phyloP scores from a whole-genome alignment of 1,140 invertebrate species.

The Trissolcus basalis region DNA sequence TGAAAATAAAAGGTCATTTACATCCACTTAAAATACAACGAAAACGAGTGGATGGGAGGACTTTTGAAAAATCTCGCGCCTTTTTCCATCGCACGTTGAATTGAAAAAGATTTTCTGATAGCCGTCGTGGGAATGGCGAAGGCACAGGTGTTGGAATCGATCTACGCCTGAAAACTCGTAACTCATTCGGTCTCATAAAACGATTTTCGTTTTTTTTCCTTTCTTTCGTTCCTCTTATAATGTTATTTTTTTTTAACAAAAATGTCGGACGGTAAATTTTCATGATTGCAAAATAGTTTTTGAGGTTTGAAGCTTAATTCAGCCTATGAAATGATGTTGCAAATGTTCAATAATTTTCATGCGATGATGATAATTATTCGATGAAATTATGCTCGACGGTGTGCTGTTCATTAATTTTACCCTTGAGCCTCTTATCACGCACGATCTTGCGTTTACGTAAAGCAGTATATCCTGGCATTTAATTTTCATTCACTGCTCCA shows the following conservation, averaged over 20 bases:
- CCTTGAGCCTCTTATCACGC: slow-evolving; percentile 40
- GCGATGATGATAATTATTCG: slow-evolving; percentile 29
- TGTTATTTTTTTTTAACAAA: no score
- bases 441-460: slow-evolving; percentile 27
- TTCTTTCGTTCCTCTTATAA: no score
- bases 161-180: no score
- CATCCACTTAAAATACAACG: slow-evolving; percentile 4
- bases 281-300: slow-evolving; percentile 5
- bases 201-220: no score
- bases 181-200: no score
- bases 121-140: no score
- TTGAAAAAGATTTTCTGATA: not conserved
- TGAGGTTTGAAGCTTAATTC: not conserved
- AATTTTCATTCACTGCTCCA: slow-evolving; percentile 45
- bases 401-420: slow-evolving; percentile 41
- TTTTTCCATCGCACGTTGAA: not conserved
- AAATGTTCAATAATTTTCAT: slow-evolving; percentile 11
- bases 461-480: slow-evolving; percentile 40
- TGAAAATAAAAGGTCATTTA: slow-evolving; percentile 19
- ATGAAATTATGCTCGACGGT: slow-evolving; percentile 16
- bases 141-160: no score
- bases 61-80: not conserved
- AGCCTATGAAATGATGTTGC: no score
- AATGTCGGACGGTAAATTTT: not conserved
- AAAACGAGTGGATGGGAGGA: no score